Conservation (phyloP, 2,797 vertebrate species). For the Acridotheres tristis region DNA sequence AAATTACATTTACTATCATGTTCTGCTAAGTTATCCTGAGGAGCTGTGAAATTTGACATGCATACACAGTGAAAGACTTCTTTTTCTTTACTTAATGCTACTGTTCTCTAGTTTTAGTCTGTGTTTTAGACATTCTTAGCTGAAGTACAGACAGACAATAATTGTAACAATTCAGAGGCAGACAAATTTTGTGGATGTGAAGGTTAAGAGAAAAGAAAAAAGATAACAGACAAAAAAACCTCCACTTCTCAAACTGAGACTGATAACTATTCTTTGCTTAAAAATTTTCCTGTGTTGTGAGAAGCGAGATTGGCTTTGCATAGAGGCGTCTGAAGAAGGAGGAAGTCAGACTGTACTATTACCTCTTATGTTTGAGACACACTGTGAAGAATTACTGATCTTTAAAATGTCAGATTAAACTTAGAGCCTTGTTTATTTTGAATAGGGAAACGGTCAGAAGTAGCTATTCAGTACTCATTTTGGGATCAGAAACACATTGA, state of each 20-base stretch:
- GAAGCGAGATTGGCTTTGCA: accelerated
- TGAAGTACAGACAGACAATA: not conserved
- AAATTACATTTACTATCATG: not conserved
- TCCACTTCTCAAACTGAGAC: not conserved
- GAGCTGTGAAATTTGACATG: not conserved
- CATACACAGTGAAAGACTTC: not conserved
- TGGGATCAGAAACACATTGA: not conserved
- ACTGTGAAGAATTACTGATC: not conserved
- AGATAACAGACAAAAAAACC: accelerated
- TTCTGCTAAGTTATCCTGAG: not conserved
- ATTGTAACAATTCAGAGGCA: not conserved
- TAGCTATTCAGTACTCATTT: not conserved
- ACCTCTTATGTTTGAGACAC: not conserved
- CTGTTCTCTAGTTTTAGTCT: not conserved
- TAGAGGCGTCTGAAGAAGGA: not conserved
- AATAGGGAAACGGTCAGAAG: not conserved
- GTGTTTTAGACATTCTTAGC: not conserved
- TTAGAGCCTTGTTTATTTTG: not conserved
- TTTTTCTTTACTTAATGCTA: not conserved
- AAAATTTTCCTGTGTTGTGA: not conserved
- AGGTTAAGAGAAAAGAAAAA: not conserved
- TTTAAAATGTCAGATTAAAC: not conserved
- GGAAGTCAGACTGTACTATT: not conserved
- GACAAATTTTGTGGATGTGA: not conserved
- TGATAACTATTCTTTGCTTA: not conserved